These are phyloP conservation scores for Coelopa pilipes DNA, from an alignment of 2,888 invertebrate genomes.

Conservation along the genomic window DNA sequence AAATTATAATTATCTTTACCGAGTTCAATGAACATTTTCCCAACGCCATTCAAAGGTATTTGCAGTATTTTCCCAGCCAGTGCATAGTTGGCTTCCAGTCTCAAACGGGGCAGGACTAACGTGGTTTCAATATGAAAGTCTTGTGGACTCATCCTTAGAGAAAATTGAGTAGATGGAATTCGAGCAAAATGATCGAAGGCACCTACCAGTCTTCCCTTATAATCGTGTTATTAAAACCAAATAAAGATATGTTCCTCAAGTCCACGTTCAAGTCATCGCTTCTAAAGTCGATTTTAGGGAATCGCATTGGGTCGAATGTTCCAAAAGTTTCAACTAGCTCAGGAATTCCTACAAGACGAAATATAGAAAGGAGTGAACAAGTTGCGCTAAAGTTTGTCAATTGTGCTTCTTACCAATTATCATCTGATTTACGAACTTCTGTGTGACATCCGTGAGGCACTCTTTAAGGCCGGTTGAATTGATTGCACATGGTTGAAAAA, in stretches of 20 bases:
- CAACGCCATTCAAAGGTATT: conserved; percentile 75
- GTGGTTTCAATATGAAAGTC: conserved; percentile 76
- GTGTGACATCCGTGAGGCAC: too few relatives aligned
- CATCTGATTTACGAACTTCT: too few relatives aligned
- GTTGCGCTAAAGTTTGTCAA: too few relatives aligned
- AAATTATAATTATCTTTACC: conserved; percentile 64
- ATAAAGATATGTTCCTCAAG: conserved; percentile 71
- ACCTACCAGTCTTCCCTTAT: conserved; percentile 68
- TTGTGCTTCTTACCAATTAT: too few relatives aligned
- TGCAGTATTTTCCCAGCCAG: conserved; percentile 75
- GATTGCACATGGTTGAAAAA: conserved; percentile 74
- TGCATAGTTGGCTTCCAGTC: conserved; percentile 76
- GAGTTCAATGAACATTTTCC: conserved; percentile 77
- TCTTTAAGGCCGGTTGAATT: conserved; percentile 65
- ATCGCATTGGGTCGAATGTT: too few relatives aligned
- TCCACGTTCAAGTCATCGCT: too few relatives aligned
- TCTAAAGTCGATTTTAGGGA: too few relatives aligned
- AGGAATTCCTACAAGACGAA: too few relatives aligned
- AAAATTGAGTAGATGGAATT: conserved; percentile 59
- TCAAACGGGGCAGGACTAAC: conserved; percentile 72
- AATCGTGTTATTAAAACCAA: conserved; percentile 75
- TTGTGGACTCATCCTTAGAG: conserved; percentile 71
- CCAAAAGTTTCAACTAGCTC: too few relatives aligned
- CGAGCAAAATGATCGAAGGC: conserved; percentile 70
- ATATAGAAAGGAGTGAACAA: too few relatives aligned